Evolutionary conservation across 64 coral and sea anemone species (phyloP).

Genomic region (Trachythela sp.): DNA sequence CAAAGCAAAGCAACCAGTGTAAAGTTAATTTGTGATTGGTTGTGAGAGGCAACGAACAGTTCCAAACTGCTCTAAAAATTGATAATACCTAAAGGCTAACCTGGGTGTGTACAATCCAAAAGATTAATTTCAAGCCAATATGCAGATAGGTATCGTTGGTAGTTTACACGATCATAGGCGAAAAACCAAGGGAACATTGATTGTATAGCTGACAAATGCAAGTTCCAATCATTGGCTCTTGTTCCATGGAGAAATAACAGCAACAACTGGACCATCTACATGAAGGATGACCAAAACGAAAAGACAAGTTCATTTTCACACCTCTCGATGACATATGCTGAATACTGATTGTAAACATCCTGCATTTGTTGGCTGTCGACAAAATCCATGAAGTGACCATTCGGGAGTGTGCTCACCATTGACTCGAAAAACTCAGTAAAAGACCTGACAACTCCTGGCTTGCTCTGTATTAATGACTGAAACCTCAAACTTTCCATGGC

Average conservation of each 20-base stretch:
- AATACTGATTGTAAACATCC: not conserved
- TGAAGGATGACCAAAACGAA: not conserved
- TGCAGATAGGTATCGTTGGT: not conserved
- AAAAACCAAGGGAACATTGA: not conserved
- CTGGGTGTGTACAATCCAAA: slow-evolving; percentile 8
- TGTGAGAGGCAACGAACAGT: not conserved
- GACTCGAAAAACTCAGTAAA: not conserved
- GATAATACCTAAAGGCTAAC: not conserved
- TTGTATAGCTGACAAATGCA: not conserved
- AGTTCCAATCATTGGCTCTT: not conserved
- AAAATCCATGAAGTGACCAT: not conserved
- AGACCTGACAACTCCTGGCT: not conserved
- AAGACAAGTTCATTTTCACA: not conserved
- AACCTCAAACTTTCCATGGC: slow-evolving; percentile 4
- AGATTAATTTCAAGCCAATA: not conserved
- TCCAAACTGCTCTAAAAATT: not conserved
- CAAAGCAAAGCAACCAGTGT: not conserved
- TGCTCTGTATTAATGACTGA: not conserved
- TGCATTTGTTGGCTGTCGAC: not conserved
- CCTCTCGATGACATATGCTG: not conserved
- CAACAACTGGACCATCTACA: not conserved
- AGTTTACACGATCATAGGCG: not conserved
- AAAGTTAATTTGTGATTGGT: not conserved
- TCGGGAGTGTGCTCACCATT: not conserved
- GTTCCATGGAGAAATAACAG: not conserved